Evolutionary conservation across 2,113 vertebrate genomes (phyloP), one percentile per base, ranked within the genome.

Genomic region (Anarhynchus alexandrinus): DNA sequence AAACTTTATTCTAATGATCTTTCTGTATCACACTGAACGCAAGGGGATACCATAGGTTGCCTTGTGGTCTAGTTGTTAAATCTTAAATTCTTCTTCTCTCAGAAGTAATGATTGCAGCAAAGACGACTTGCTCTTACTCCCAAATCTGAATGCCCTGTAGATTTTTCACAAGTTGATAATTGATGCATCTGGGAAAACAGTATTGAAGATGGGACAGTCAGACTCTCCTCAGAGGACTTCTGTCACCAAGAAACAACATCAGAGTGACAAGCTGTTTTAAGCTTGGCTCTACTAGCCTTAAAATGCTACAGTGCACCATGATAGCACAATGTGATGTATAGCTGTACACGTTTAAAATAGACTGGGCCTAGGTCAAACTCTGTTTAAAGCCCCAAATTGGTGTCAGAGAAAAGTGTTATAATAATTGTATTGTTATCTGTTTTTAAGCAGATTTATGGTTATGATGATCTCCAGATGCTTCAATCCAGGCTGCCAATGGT

Each of bases 381-480:
- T 94, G n/a, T 96, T 58, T 91, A 92, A 55, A 89, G 13, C 17
- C 32, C 10, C 27, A 42, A 2, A 78, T 0, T n/a, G 43, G n/a
- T 76, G 3, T 73, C 32, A 43, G 55, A 66, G 61, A 58, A 79
- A 64, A 77, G 51, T 90, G 29, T 94, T 97, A 91, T 9, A 93
- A 94, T 58, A 34, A 52, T 82, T 91, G 5, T 83, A 11, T 51
- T 86, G 72, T 65, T 95, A 90, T 94, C 96, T 96, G 83, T 93
- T 92, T 96, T 96, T 73, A 97, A 98, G 97, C 99, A 99, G 98
- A 99, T 99, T 91, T 99, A 99, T 59, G 99, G 99, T 94, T 99
- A 99, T 66, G 99, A 99, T 42, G 99, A 99, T 97, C 99, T 99
- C 69, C 99, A 99, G 95, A 98, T 99, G 99, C 98, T 99, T 84